Evolutionary conservation across 2,113 vertebrate species (phyloP), one percentile per base, ranked within the genome.

Genomic region (Galemys pyrenaicus): DNA sequence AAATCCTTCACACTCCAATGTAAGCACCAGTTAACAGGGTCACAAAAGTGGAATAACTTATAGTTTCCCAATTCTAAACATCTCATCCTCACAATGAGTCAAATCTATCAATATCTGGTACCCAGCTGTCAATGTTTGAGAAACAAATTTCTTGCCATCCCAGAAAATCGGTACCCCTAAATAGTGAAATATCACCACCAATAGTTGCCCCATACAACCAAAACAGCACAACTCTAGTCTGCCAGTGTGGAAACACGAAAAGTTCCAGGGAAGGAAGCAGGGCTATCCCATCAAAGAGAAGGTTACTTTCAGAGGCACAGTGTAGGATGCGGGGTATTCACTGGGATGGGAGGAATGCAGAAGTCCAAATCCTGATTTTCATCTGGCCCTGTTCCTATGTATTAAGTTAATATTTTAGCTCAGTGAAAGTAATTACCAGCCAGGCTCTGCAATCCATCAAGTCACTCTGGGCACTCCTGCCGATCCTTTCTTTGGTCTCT

Each of bases 341-440:
- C 19, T 35, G 54, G 19, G 54, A 37, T 26, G 16, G 22, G n/a
- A 9, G 37, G 26, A 32, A 79, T 30, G 54, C 41, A 67, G 67
- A 67, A 32, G 35, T 54, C 71, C 90, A 95, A 70, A 85, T 75
- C 65, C 46, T 49, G 30, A 95, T 92, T 94, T 95, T 91, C 85
- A 78, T 86, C 88, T 96, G 85, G 81, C 77, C 82, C 73, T 60
- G 62, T 37, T 93, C 79, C 91, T 87, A 80, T 75, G 80, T 75
- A 93, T 92, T 79, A 93, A 95, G 87, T 86, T 95, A 81, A 94
- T 89, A 62, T 92, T 95, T 92, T 91, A 96, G 87, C 89, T 96
- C 89, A 90, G 87, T 95, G 92, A 97, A 96, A 95, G 84, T 95
- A 96, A 94, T 97, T 96, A 97, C 93, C 87, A 95, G 89, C 78